A percentile compares a stretch with the other conserved stretches of the same genome.
Evolutionary conservation across 2,888 invertebrate genomes (phyloP).

Genomic region (Lampropteryx suffumata): DNA sequence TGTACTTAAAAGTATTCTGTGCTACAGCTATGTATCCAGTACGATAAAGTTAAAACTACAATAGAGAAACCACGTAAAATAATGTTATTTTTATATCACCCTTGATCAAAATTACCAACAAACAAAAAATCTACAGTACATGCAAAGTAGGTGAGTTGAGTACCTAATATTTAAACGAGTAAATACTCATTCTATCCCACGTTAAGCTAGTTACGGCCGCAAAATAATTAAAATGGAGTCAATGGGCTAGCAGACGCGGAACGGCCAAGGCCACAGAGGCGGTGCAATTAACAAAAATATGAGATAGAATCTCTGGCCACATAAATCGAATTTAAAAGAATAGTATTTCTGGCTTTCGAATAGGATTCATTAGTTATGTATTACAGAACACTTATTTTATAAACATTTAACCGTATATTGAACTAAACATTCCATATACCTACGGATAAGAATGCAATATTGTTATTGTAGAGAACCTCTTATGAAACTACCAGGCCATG

Average conservation of each 20-base stretch:
- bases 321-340: too few species aligned
- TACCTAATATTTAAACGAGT: too few species aligned
- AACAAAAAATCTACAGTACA: too few species aligned
- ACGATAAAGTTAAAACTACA: too few species aligned
- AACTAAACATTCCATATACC: neutral
- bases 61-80: too few species aligned
- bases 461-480: neutral
- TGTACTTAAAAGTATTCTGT: too few species aligned
- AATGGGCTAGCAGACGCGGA: constrained; percentile 20
- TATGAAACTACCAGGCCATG: constrained; percentile 5
- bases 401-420: constrained; percentile 1
- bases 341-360: too few species aligned
- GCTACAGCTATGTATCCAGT: too few species aligned
- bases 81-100: too few species aligned
- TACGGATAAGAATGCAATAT: neutral
- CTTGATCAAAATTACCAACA: too few species aligned
- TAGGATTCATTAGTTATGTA: neutral
- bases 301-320: too few species aligned
- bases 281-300: neutral
- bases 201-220: neutral
- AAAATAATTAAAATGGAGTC: constrained; percentile 9
- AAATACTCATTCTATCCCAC: constrained; percentile 15
- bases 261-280: constrained; percentile 18
- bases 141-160: too few species aligned
- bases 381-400: constrained; percentile 5